A percentile compares a stretch with the other conserved stretches of the same genome.
Conservation (phyloP, 2,797 vertebrate species). For the Pterois miles region DNA sequence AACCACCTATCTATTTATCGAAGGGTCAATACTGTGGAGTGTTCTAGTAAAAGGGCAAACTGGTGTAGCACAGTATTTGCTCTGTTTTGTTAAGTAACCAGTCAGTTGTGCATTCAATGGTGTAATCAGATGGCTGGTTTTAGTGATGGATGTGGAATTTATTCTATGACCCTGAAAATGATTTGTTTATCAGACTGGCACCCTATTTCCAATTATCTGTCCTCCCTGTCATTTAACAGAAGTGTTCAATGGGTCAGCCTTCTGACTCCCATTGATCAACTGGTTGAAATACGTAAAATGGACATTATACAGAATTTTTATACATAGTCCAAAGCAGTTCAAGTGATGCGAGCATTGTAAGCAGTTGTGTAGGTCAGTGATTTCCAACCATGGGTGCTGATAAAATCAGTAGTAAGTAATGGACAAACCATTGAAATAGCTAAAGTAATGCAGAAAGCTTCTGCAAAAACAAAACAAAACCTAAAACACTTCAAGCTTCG, state of each 20-base stretch:
- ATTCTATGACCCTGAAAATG: constrained; percentile 31
- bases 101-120: constrained; percentile 8
- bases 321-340: neutral
- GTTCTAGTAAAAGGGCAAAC: constrained; percentile 27
- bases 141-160: constrained; percentile 37
- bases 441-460: neutral
- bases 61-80: constrained; percentile 6
- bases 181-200: constrained; percentile 20
- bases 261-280: neutral
- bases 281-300: neutral
- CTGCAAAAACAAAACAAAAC: too few relatives aligned
- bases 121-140: constrained; percentile 11
- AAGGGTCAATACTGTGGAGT: constrained; percentile 38
- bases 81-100: constrained; percentile 12
- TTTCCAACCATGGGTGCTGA: neutral
- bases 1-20: constrained; percentile 44
- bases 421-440: neutral
- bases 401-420: neutral
- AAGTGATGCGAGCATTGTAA: neutral
- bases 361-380: neutral
- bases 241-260: neutral
- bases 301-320: neutral
- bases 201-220: neutral
- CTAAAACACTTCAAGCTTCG: too few relatives aligned
- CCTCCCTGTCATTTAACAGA: neutral